phyloP scores from a whole-genome alignment of 1,140 invertebrate species.

The Drosophila melanica region DNA sequence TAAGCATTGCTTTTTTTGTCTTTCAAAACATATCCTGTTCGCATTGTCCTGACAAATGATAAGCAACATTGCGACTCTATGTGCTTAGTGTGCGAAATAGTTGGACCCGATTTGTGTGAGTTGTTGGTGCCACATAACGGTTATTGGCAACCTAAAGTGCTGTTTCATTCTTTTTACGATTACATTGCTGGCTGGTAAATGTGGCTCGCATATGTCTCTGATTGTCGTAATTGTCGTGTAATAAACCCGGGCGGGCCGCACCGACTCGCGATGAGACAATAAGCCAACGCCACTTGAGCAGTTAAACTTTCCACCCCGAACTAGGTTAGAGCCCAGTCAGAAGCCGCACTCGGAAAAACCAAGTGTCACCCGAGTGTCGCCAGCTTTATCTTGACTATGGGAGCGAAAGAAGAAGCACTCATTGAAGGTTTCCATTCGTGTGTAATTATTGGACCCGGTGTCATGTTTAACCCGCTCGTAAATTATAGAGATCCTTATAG shows the following conservation, averaged over 20 bases:
- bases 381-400: constrained; percentile 12
- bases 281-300: constrained; percentile 41
- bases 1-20: too few relatives aligned
- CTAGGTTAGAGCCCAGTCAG: constrained; percentile 2
- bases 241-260: constrained; percentile 51
- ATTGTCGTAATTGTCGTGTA: constrained; percentile 80
- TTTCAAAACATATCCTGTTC: neutral
- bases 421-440: neutral
- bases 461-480: constrained; percentile 71
- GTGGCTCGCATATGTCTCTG: constrained; percentile 61
- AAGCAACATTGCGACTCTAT: neutral
- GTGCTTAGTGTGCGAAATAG: neutral
- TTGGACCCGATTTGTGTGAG: constrained; percentile 1
- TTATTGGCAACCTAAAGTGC: constrained; percentile 67
- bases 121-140: constrained; percentile 46
- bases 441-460: constrained; percentile 57
- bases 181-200: constrained; percentile 41
- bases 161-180: constrained; percentile 71
- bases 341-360: constrained; percentile 8
- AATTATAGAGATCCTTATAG: constrained; percentile 79
- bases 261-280: constrained; percentile 29
- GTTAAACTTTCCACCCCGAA: constrained; percentile 55
- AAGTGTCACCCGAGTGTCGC: constrained; percentile 53
- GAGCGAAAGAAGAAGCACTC: neutral
- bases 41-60: neutral